Conservation (phyloP, 2,888 invertebrate species). For the Polyploca ridens region DNA sequence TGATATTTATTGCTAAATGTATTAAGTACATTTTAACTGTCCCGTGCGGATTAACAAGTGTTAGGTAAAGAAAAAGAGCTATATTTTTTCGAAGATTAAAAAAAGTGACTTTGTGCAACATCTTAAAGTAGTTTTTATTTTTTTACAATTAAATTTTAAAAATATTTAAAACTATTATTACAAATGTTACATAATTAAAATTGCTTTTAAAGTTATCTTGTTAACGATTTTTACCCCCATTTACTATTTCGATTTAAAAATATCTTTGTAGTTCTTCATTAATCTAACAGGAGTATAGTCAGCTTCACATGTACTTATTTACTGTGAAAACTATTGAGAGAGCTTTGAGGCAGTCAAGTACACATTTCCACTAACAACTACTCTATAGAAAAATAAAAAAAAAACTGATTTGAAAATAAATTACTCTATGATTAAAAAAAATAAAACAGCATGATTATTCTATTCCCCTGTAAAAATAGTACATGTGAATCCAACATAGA, state of each 20-base stretch:
- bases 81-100: background rate
- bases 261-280: background rate
- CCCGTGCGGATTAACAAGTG: slow-evolving; percentile 16
- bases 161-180: slow-evolving; percentile 3
- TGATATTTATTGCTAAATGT: slow-evolving; percentile 1
- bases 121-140: slow-evolving; percentile 1
- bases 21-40: slow-evolving; percentile 13
- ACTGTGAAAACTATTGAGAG: background rate
- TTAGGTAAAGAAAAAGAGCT: slow-evolving; percentile 10
- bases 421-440: background rate
- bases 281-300: background rate
- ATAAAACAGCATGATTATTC: background rate
- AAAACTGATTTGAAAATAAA: background rate
- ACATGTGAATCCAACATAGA: background rate
- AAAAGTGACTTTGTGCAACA: slow-evolving; percentile 10
- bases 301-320: background rate
- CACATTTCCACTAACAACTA: background rate
- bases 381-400: background rate
- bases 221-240: slow-evolving; percentile 1
- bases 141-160: slow-evolving; percentile 12
- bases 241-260: slow-evolving; percentile 12
- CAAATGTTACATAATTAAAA: slow-evolving; percentile 11
- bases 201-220: slow-evolving; percentile 8
- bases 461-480: background rate
- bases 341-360: background rate